Evolutionary conservation across 2,888 invertebrate species (phyloP).

Genomic region (Suillia variegata): DNA sequence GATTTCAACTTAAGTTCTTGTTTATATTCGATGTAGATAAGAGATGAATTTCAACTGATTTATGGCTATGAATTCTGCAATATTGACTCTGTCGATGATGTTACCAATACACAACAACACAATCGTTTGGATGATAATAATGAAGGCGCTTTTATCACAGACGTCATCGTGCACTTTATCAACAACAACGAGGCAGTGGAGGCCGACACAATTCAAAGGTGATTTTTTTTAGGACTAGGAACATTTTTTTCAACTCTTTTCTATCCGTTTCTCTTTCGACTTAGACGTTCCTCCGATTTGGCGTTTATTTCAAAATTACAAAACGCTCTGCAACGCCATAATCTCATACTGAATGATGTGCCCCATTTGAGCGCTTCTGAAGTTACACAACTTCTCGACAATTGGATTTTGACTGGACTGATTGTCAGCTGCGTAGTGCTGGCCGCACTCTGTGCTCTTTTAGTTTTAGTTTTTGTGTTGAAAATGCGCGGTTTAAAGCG

Average conservation of each 20-base stretch:
- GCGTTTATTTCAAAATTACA: slow-evolving; percentile 61
- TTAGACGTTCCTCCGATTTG: slow-evolving; percentile 63
- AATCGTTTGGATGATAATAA: slow-evolving; percentile 5
- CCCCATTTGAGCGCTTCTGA: slow-evolving; percentile 54
- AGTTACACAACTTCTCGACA: slow-evolving; percentile 52
- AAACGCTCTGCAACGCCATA: slow-evolving; percentile 53
- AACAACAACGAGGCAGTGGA: slow-evolving; percentile 63
- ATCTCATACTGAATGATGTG: slow-evolving; percentile 63
- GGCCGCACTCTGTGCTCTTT: slow-evolving; percentile 63
- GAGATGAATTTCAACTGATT: slow-evolving; percentile 62
- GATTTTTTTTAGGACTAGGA: not conserved
- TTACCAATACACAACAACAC: slow-evolving; percentile 20
- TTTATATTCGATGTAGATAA: too few relatives aligned
- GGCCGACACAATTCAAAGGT: slow-evolving; percentile 63
- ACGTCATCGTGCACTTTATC: slow-evolving; percentile 67
- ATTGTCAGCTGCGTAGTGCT: slow-evolving; percentile 64
- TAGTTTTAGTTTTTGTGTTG: slow-evolving; percentile 65
- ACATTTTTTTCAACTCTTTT: not conserved
- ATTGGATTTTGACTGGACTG: slow-evolving; percentile 64
- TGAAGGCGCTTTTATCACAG: slow-evolving; percentile 27
- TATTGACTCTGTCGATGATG: slow-evolving; percentile 64
- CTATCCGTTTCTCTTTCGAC: not conserved
- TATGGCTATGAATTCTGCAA: slow-evolving; percentile 67
- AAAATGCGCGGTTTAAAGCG: slow-evolving; percentile 66
- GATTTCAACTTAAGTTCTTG: too few relatives aligned